Evolutionary conservation across 2,113 vertebrate genomes (phyloP).

Genomic region (Oryzias melastigma): DNA sequence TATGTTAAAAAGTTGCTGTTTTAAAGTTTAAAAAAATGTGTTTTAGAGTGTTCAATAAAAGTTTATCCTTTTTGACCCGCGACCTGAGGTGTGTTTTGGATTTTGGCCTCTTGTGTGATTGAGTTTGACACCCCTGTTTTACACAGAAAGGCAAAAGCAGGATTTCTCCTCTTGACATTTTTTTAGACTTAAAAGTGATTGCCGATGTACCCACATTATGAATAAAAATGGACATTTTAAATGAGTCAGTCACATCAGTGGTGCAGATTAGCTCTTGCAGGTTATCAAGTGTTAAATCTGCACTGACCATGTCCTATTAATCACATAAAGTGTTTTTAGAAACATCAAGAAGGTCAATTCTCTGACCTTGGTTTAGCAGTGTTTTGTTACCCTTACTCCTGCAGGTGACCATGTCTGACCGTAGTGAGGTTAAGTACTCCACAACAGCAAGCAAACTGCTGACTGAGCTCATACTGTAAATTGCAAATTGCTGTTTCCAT

Average conservation of each 20-base stretch:
- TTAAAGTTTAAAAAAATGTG: too few relatives aligned
- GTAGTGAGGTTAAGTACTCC: neutral
- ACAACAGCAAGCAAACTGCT: slow-evolving; percentile 12
- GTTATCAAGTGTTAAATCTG: neutral
- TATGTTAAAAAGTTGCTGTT: too few relatives aligned
- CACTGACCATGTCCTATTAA: slow-evolving; percentile 15
- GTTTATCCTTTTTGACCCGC: too few relatives aligned
- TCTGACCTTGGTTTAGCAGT: slow-evolving; percentile 38
- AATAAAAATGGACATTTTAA: too few relatives aligned
- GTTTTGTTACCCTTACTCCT: slow-evolving; percentile 25
- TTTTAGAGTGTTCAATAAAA: too few relatives aligned
- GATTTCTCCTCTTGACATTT: too few relatives aligned
- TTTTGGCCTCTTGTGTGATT: too few relatives aligned
- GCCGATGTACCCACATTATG: too few relatives aligned
- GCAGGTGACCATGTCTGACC: slow-evolving; percentile 5
- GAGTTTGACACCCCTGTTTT: too few relatives aligned
- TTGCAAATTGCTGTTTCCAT: neutral
- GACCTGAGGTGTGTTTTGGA: too few relatives aligned
- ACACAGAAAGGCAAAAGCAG: too few relatives aligned
- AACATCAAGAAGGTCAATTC: slow-evolving; percentile 25
- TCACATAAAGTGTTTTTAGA: slow-evolving; percentile 45
- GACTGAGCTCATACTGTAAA: neutral
- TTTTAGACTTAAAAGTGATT: too few relatives aligned
- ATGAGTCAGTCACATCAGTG: neutral
- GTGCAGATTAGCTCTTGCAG: neutral